phyloP scores from a whole-genome alignment of 92 coral and sea anemone genomes.

The Phenganax subtilis region DNA sequence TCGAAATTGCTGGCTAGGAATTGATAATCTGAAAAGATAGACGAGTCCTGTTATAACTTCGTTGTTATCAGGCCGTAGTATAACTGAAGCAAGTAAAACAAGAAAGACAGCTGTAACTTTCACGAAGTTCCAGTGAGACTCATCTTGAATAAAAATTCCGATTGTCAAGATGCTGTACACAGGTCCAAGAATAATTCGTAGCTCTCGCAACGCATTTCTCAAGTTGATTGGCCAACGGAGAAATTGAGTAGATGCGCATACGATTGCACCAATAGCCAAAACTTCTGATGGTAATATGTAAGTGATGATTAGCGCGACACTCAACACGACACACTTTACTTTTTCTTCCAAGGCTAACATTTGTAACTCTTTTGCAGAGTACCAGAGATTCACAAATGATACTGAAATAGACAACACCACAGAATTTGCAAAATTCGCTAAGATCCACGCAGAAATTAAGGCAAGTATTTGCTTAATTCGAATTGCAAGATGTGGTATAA shows the following conservation, averaged over 20 bases:
- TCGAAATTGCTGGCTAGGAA: slow-evolving; percentile 13
- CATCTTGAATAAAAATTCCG: background rate
- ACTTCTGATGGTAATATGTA: background rate
- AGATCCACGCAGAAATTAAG: background rate
- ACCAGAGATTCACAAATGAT: background rate
- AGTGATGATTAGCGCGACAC: background rate
- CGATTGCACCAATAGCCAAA: slow-evolving; percentile 1
- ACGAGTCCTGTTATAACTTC: background rate
- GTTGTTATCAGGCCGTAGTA: slow-evolving; percentile 42
- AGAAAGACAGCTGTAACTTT: background rate
- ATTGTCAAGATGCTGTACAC: slow-evolving; percentile 12
- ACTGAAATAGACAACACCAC: background rate
- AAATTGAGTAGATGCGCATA: slow-evolving; percentile 31
- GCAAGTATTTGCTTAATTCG: background rate
- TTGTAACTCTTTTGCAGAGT: background rate
- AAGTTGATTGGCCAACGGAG: slow-evolving; percentile 37
- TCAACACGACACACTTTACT: slow-evolving; percentile 3
- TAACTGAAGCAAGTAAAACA: slow-evolving; percentile 10
- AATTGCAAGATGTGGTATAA: slow-evolving; percentile 17
- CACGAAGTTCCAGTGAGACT: slow-evolving; percentile 1
- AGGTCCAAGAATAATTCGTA: slow-evolving; percentile 35
- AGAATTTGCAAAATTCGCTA: background rate
- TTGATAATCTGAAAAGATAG: background rate
- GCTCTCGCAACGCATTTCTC: slow-evolving; percentile 26
- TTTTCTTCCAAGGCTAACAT: slow-evolving; percentile 6